Percentiles rank a stretch among this genome's conserved stretches.
Evolutionary conservation across 2,888 invertebrate genomes (phyloP).

Genomic region (Ecliptopera silaceata): DNA sequence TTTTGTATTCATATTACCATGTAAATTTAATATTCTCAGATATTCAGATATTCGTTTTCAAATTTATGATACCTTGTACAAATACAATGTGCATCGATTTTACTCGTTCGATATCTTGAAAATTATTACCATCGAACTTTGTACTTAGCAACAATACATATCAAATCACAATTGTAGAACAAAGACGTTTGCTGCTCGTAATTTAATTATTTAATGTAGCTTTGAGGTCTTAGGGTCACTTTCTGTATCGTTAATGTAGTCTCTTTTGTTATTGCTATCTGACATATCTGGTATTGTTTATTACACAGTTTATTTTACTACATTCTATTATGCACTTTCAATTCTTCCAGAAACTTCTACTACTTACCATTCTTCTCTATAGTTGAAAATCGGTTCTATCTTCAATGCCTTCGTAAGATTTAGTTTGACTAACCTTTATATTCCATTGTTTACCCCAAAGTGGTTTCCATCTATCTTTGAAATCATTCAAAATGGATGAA

Average conservation of each 20-base stretch:
- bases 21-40: too few species aligned
- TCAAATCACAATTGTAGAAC: constrained; percentile 26
- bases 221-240: constrained; percentile 47
- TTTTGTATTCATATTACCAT: too few species aligned
- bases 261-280: constrained; percentile 2
- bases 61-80: constrained; percentile 3
- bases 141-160: constrained; percentile 22
- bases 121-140: constrained; percentile 45
- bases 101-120: constrained; percentile 34
- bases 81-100: constrained; percentile 2
- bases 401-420: too few species aligned
- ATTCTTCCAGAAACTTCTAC: not conserved
- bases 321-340: not conserved
- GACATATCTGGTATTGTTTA: not conserved
- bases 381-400: not conserved
- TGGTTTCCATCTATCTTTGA: too few species aligned
- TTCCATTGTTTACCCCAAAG: too few species aligned
- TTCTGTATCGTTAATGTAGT: constrained; percentile 28
- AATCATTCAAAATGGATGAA: too few species aligned
- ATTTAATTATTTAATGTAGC: constrained; percentile 37
- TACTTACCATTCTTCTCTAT: not conserved
- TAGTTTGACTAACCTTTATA: too few species aligned
- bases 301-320: not conserved
- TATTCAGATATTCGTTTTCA: not conserved
- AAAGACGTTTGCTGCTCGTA: constrained; percentile 43